These are phyloP conservation scores for Epinephelus lanceolatus DNA, from an alignment of 2,113 vertebrate genomes.

Conservation along the genomic window DNA sequence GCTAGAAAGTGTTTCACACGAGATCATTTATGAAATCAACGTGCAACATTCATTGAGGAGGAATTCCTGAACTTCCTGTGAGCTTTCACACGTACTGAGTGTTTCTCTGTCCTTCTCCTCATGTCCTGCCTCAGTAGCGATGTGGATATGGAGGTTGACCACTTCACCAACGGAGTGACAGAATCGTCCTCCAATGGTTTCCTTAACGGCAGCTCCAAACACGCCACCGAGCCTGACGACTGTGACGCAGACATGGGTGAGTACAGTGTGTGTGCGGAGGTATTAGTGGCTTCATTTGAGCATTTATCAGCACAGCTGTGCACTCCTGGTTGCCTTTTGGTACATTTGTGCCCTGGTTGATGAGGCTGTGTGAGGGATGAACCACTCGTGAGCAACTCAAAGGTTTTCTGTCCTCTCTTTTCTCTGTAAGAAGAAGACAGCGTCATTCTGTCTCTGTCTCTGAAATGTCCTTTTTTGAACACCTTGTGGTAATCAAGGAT, in stretches of 20 bases:
- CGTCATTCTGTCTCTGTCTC: not conserved
- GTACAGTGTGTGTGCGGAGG: constrained; percentile 46
- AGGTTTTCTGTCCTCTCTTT: not conserved
- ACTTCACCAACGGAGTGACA: constrained; percentile 96
- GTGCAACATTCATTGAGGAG: not conserved
- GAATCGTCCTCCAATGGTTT: constrained; percentile 98
- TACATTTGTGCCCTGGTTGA: not conserved
- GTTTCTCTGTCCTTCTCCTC: not conserved
- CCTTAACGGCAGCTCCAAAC: constrained; percentile 97
- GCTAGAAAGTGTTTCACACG: too few relatives aligned
- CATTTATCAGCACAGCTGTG: not conserved
- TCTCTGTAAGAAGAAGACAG: not conserved
- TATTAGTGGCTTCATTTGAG: not conserved
- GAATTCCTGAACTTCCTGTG: not conserved
- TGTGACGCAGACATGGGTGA: constrained; percentile 98
- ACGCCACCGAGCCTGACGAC: constrained; percentile 93
- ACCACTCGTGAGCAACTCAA: too few relatives aligned
- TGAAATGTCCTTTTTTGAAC: not conserved
- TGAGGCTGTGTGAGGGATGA: not conserved
- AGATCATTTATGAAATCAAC: not conserved
- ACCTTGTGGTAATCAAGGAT: not conserved
- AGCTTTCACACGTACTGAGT: not conserved
- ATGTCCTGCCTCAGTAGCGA: constrained; percentile 85
- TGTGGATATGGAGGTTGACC: constrained; percentile 98
- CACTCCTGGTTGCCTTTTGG: not conserved